phyloP scores from a whole-genome alignment of 1,140 invertebrate genomes.

The Myzus persicae region DNA sequence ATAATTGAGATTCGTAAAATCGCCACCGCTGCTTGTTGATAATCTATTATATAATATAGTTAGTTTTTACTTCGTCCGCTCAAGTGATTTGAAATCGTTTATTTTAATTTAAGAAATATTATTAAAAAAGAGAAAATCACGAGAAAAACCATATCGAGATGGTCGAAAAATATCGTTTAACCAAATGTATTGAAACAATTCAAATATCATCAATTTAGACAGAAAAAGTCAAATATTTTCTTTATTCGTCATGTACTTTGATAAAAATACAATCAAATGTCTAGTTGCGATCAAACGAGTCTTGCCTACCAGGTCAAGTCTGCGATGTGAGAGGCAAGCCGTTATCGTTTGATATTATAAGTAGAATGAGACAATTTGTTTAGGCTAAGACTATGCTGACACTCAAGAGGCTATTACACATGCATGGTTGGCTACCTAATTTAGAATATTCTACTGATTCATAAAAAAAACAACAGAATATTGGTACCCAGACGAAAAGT shows the following conservation, averaged over 20 bases:
- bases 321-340: not conserved
- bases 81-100: not conserved
- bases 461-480: not conserved
- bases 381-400: too few relatives aligned
- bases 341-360: not conserved
- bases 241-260: not conserved
- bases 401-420: not conserved
- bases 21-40: too few relatives aligned
- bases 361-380: not conserved
- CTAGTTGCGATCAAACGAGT: too few relatives aligned
- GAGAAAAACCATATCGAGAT: not conserved
- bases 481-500: not conserved
- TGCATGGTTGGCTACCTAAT: not conserved
- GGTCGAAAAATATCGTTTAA: too few relatives aligned
- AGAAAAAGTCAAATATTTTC: not conserved
- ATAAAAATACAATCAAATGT: not conserved
- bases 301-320: too few relatives aligned
- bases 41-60: not conserved
- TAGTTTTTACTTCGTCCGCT: not conserved
- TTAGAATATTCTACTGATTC: too few relatives aligned
- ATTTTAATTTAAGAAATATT: not conserved
- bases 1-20: too few relatives aligned
- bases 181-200: too few relatives aligned
- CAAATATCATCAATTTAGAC: too few relatives aligned
- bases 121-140: too few relatives aligned